Percentiles rank a stretch among this genome's conserved stretches.
These are phyloP conservation scores for Poecile atricapillus DNA, from an alignment of 2,113 vertebrate genomes.

Conservation along the genomic window DNA sequence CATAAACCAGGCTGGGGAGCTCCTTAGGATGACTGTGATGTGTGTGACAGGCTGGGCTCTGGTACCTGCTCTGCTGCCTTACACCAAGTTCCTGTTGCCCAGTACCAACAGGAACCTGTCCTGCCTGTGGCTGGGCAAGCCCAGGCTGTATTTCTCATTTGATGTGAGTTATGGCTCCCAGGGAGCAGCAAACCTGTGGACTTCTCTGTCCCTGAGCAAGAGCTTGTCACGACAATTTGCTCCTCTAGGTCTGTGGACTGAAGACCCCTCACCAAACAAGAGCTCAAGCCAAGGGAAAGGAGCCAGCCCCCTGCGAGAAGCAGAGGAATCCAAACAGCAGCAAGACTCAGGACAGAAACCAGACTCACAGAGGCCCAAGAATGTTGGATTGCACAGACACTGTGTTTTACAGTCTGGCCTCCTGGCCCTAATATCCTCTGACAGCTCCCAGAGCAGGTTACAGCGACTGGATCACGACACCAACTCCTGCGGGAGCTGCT, in stretches of 20 bases:
- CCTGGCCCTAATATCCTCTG: neutral
- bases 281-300: neutral
- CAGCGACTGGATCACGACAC: neutral
- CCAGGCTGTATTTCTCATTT: neutral
- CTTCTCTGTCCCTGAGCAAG: neutral
- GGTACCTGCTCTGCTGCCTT: neutral
- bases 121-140: neutral
- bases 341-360: neutral
- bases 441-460: constrained; percentile 27
- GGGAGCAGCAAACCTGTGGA: neutral
- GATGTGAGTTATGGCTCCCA: neutral
- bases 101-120: neutral
- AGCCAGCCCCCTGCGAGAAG: neutral
- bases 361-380: neutral
- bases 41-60: neutral
- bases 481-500: neutral
- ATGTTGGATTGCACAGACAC: neutral
- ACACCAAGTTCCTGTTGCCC: neutral
- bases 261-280: neutral
- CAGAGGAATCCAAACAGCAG: neutral
- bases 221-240: neutral
- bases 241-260: neutral
- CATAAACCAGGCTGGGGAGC: neutral
- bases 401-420: neutral
- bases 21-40: neutral